Percentiles rank a stretch among this genome's conserved stretches.
phyloP scores from a whole-genome alignment of 2,797 vertebrate species.

The Sebastes itinus region DNA sequence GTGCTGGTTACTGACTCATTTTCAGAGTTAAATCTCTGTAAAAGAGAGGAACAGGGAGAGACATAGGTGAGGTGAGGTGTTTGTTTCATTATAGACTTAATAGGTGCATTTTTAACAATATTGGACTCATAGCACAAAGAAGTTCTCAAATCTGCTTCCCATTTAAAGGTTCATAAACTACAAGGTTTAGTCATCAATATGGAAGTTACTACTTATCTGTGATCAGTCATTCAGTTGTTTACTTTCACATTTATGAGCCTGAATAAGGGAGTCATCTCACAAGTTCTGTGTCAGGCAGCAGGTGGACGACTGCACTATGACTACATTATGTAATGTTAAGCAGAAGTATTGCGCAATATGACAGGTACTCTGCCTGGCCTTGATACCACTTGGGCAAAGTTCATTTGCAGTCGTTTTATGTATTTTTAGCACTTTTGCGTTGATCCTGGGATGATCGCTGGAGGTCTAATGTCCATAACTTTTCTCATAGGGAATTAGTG shows the following conservation, averaged over 20 bases:
- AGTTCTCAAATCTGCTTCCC: neutral
- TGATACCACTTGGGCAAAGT: conserved; percentile 11
- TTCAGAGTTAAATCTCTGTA: neutral
- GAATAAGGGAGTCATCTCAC: neutral
- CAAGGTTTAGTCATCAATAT: neutral
- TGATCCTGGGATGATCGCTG: neutral
- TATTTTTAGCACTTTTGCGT: neutral
- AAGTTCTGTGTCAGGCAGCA: neutral
- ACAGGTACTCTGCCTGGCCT: neutral
- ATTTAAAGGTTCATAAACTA: neutral
- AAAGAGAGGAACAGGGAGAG: neutral
- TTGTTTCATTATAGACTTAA: neutral
- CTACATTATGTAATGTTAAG: neutral
- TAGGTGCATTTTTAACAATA: neutral
- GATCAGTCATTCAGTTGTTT: neutral
- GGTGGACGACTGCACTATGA: neutral
- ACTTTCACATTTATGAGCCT: no score
- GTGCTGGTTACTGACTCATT: neutral
- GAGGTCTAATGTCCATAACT: neutral
- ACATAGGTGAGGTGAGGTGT: neutral
- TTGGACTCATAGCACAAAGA: neutral
- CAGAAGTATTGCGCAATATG: neutral
- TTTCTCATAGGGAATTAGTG: neutral
- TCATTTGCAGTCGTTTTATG: neutral
- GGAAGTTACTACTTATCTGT: neutral